These are phyloP conservation scores for Eubasilissa splendida DNA, from an alignment of 2,888 invertebrate genomes.

Conservation along the genomic window DNA sequence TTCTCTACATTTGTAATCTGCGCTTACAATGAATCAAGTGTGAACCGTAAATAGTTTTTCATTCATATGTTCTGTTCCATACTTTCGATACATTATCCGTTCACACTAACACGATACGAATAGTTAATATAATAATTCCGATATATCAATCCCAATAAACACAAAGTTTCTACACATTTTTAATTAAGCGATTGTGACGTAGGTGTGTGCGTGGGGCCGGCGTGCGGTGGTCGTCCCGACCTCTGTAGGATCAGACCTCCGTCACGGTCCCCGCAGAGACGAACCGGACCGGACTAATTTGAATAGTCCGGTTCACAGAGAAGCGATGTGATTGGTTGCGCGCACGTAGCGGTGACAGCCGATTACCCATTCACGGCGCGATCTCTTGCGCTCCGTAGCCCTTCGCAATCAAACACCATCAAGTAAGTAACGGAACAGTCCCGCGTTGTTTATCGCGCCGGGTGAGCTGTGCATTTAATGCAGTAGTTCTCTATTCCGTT, in stretches of 20 bases:
- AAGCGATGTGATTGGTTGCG: constrained; percentile 28
- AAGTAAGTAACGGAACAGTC: constrained; percentile 15
- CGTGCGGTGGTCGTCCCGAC: neutral
- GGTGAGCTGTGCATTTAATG: neutral
- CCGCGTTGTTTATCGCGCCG: constrained; percentile 4
- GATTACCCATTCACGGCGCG: constrained; percentile 44
- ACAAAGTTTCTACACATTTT: too few relatives aligned
- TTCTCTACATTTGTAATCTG: too few relatives aligned
- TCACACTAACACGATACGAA: too few relatives aligned
- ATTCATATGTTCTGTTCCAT: too few relatives aligned
- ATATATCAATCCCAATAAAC: too few relatives aligned
- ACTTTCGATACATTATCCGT: too few relatives aligned
- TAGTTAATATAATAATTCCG: too few relatives aligned
- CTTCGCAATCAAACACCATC: constrained; percentile 26
- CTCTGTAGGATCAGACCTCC: constrained; percentile 7
- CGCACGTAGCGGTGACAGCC: constrained; percentile 29
- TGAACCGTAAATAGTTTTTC: too few relatives aligned
- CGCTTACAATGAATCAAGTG: too few relatives aligned
- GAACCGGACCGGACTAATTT: constrained; percentile 25
- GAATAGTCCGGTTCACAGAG: constrained; percentile 44
- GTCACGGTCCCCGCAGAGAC: constrained; percentile 11
- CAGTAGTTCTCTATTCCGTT: too few relatives aligned
- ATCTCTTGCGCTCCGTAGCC: constrained; percentile 29
- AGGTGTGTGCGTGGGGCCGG: too few relatives aligned
- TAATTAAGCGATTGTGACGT: too few relatives aligned